Evolutionary conservation across 2,888 invertebrate genomes (phyloP), one percentile per base, ranked within the genome.

Genomic region (Dryocosmus kuriphilus): DNA sequence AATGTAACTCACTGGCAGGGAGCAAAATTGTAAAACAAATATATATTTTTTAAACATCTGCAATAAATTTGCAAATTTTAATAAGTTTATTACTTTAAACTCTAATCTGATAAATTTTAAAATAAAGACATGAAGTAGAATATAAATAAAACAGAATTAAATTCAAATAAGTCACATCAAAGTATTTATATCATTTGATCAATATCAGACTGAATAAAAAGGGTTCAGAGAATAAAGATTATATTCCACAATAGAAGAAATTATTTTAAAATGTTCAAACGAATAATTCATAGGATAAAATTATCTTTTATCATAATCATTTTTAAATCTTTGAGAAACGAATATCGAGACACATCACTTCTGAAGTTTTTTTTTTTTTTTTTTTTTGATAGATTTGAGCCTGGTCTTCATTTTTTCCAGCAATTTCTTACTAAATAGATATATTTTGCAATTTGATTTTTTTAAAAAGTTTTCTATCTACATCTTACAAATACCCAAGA

Each of bases 151-250:
- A 27, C 1, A 46, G 19, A 38, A 46, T 7, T 46, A 41, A 16
- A 46, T 51, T 51, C 8, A n/a, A 51, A 9, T 7, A 65, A 67
- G 22, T 32, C 1, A 8, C 8, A 41, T 41, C 27, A 9, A 7
- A 16, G 41, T 41, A 67, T 67, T 67, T 67, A 46, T 67, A 67
- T 24, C 67, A 67, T 67, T 67, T 67, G 27, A 67, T 67, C 67
- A 46, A 67, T 67, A 67, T 46, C 8, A 51, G 51, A n/a, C n/a
- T 51, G n/a, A 51, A 51, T 51, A n/a, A 51, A 51, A 51, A n/a
- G 2, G 5, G 8, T 67, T 67, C 27, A 38, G 24, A 46, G 24
- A 14, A 24, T 19, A 27, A 27, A 67, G 24, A 46, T 46, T 9
- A 22, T 27, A 67, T 6, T 63, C 35, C 14, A 11, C n/a, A n/a